Conservation (phyloP, 2,797 vertebrate species). For the Hapalemur alaotrensis region DNA sequence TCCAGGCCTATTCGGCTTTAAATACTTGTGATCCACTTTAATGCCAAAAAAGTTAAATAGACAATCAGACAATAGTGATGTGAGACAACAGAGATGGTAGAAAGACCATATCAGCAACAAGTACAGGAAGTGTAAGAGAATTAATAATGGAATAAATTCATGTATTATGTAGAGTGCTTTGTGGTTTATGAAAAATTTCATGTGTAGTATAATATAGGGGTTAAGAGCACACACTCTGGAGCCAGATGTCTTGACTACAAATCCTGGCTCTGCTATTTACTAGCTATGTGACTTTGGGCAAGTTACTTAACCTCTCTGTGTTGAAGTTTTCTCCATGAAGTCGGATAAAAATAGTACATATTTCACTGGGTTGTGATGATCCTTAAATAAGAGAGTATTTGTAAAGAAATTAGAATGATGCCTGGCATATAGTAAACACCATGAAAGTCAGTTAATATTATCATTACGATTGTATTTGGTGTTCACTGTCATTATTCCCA, state of each 20-base stretch:
- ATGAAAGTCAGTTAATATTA: background rate
- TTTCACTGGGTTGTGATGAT: background rate
- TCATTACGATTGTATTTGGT: background rate
- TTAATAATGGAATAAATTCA: background rate
- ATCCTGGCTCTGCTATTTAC: background rate
- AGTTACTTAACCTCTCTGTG: background rate
- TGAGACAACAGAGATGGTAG: background rate
- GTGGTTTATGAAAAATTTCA: background rate
- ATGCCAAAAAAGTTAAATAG: background rate
- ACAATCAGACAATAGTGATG: background rate
- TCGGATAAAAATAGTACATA: background rate
- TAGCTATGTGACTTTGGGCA: background rate
- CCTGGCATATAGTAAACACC: background rate
- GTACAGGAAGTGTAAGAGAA: background rate
- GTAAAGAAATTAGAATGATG: background rate
- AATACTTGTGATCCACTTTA: background rate
- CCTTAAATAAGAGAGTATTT: background rate
- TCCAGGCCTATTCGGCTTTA: background rate
- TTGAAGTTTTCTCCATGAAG: background rate
- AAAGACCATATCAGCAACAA: background rate
- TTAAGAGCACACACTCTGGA: background rate
- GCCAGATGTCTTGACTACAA: background rate
- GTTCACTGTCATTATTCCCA: background rate
- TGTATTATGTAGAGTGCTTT: background rate
- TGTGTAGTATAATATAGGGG: background rate